Conservation (phyloP, 1,140 invertebrate species). For the Zaprionus kolodkinae region DNA sequence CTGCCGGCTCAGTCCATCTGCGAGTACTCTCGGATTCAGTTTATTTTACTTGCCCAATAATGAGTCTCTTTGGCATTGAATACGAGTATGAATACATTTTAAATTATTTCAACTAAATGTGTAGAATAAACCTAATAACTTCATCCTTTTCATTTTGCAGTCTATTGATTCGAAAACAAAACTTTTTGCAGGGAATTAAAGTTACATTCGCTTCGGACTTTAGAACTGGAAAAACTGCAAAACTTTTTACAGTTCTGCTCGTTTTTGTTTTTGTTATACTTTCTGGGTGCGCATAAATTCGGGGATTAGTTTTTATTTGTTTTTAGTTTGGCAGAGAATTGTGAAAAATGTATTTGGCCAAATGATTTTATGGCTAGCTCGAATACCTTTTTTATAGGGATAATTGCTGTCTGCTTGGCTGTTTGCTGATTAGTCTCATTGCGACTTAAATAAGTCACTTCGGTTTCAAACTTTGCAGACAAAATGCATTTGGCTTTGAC, state of each 20-base stretch:
- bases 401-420: slow-evolving; percentile 3
- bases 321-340: slow-evolving; percentile 13
- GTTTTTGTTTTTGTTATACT: slow-evolving; percentile 13
- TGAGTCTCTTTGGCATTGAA: neutral
- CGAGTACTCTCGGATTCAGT: neutral
- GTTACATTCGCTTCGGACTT: slow-evolving; percentile 13
- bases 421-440: slow-evolving; percentile 34
- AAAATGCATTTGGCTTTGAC: slow-evolving; percentile 63
- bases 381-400: slow-evolving; percentile 1
- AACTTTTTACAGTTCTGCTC: slow-evolving; percentile 25
- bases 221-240: slow-evolving; percentile 5
- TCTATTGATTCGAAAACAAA: neutral
- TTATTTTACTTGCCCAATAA: neutral
- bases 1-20: neutral
- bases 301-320: slow-evolving; percentile 24
- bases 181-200: slow-evolving; percentile 6
- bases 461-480: slow-evolving; percentile 66
- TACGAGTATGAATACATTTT: neutral
- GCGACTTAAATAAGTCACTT: slow-evolving; percentile 37
- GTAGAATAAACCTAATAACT: slow-evolving; percentile 10
- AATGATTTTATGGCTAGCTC: neutral
- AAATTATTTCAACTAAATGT: slow-evolving; percentile 5
- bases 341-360: neutral
- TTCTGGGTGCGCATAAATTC: slow-evolving; percentile 11
- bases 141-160: slow-evolving; percentile 13